Conservation (phyloP, 2,113 vertebrate species). For the Gasterosteus nipponicus region DNA sequence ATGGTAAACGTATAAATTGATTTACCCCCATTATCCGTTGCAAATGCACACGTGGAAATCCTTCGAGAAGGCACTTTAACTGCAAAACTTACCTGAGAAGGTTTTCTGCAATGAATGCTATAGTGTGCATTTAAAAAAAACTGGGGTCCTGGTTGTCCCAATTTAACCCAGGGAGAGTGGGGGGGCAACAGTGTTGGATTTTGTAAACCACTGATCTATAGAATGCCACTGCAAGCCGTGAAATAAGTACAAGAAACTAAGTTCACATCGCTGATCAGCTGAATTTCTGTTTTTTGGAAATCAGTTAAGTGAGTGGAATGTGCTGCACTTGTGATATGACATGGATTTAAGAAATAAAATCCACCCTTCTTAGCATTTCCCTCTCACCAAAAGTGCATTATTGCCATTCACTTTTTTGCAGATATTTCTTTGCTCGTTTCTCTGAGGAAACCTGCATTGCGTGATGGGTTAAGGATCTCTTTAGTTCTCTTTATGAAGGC, state of each 20-base stretch:
- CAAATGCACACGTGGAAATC: background rate
- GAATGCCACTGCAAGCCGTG: background rate
- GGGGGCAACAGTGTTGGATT: background rate
- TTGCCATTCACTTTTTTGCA: constrained; percentile 1
- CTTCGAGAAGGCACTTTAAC: background rate
- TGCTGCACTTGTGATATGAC: background rate
- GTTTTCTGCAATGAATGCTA: too few relatives aligned
- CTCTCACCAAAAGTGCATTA: constrained; percentile 1
- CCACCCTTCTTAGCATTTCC: background rate
- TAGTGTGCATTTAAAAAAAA: background rate
- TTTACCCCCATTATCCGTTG: background rate
- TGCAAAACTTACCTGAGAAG: background rate
- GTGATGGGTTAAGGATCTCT: constrained; percentile 41
- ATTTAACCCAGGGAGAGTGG: background rate
- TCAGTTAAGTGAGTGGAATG: constrained; percentile 21
- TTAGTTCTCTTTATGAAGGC: constrained; percentile 42
- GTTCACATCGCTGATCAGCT: constrained; percentile 17
- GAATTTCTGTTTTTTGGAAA: background rate
- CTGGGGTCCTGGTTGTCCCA: background rate
- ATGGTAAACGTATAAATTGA: background rate
- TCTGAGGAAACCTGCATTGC: background rate
- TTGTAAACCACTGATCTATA: background rate
- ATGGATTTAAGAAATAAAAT: constrained; percentile 5
- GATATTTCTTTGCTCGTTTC: constrained; percentile 4
- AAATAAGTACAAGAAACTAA: background rate